Percentiles rank a stretch among this genome's conserved stretches.
These are phyloP conservation scores for Muschampia staudingeri DNA, from an alignment of 2,888 invertebrate species.

Conservation along the genomic window DNA sequence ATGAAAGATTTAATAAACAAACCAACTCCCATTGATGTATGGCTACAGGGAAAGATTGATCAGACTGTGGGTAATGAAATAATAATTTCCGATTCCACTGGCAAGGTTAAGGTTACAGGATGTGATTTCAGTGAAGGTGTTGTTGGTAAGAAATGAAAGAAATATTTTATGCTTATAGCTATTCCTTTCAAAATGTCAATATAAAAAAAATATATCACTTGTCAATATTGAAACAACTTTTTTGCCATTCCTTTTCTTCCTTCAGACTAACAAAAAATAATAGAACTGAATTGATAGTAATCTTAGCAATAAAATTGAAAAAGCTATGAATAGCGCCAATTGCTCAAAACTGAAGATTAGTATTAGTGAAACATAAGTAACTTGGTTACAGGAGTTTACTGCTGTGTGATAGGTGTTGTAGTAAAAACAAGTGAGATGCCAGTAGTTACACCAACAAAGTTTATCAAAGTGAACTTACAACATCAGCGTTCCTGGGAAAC, in stretches of 20 bases:
- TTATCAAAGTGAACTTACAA: conserved; percentile 81
- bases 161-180: neutral
- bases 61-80: conserved; percentile 85
- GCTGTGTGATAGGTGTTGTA: conserved; percentile 85
- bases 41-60: conserved; percentile 89
- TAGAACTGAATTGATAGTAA: no score
- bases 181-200: no score
- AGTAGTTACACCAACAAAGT: conserved; percentile 84
- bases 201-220: no score
- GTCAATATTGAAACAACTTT: no score
- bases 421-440: conserved; percentile 82
- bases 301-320: no score
- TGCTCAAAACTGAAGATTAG: no score
- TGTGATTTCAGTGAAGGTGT: conserved; percentile 84
- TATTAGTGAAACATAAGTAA: neutral
- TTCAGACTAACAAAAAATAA: no score
- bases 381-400: conserved; percentile 80
- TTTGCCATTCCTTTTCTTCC: no score
- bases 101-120: conserved; percentile 83
- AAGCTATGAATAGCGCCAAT: no score
- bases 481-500: conserved; percentile 83
- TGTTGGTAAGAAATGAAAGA: conserved; percentile 74
- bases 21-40: conserved; percentile 81
- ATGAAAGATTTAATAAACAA: conserved; percentile 81
- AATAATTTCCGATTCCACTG: conserved; percentile 84